Evolutionary conservation across 2,888 invertebrate species (phyloP), one percentile per base, ranked within the genome.

Genomic region (Orthosia incerta): DNA sequence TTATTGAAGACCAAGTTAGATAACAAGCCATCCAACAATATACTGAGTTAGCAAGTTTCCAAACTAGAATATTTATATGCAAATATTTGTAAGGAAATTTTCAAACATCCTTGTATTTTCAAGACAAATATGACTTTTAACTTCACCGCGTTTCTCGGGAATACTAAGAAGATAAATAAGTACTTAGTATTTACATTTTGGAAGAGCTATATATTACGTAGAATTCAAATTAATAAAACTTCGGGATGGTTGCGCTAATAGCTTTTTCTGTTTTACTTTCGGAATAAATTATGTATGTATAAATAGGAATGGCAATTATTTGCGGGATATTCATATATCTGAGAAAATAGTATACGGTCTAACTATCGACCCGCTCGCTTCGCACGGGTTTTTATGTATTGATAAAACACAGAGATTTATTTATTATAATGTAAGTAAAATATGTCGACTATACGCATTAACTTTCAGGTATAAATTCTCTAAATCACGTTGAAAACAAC

Each of bases 11-110:
- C 46, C 26, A 77, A 82, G 63, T 79, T 69, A 66, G 72, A 83
- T 77, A 78, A 66, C 68, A 66, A 67, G 51, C 50, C 60, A 72
- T 46, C 46, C 63, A 77, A 82, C 71, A 60, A 71, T 60, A 71
- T 39, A 70, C 55, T 55, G 60, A 76, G 78, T 71, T 73, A 65
- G 59, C 16, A 66, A 80, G 67, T 71, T 64, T 64, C 66, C 31
- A 76, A 86, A 86, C 86, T 80, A 85, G 72, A 80, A 83, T 76
- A 88, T 87, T 84, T 85, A 86, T 82, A 86, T 87, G 88, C 76
- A 83, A 88, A 88, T 87, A 78, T 84, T 82, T 76, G 74, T 60
- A 57, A 66, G 73, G 72, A 74, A 83, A 77, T 67, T 73, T 79
- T 56, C 66, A 74, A 86, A 81, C 76, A 82, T 76, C 63, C 71